Percentiles rank a stretch among this genome's conserved stretches.
Conservation (phyloP, 1,140 invertebrate genomes). For the Anoplophora glabripennis region DNA sequence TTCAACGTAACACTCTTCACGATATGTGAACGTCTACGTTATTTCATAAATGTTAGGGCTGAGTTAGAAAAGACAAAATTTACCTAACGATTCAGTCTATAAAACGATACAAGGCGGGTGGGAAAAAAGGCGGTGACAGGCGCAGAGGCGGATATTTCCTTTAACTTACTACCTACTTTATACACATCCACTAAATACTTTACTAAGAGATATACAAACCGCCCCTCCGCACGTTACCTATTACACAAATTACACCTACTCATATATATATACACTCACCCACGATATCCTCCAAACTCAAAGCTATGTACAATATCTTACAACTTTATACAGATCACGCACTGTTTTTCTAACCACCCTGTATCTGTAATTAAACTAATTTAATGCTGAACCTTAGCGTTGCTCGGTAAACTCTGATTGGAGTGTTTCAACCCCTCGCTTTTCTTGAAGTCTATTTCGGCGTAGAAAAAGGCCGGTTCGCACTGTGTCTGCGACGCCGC, state of each 20-base stretch:
- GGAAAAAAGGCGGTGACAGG: not conserved
- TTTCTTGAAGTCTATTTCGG: conserved; percentile 71
- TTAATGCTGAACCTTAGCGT: conserved; percentile 35
- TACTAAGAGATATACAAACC: not conserved
- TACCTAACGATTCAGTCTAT: conserved; percentile 17
- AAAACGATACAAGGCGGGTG: not conserved
- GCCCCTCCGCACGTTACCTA: not conserved
- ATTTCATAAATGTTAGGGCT: not conserved
- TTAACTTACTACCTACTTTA: not conserved
- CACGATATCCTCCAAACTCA: not conserved
- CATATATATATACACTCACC: not conserved
- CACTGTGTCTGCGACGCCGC: conserved; percentile 5
- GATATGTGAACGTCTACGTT: not conserved
- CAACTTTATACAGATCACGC: not conserved
- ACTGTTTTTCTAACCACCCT: not conserved
- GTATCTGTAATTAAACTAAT: conserved; percentile 2
- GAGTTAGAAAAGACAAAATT: conserved; percentile 21
- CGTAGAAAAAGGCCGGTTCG: conserved; percentile 59
- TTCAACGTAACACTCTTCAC: not conserved
- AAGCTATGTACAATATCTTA: conserved; percentile 8
- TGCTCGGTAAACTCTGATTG: conserved; percentile 12
- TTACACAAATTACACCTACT: not conserved
- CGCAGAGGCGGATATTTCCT: not conserved
- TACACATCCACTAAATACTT: conserved; percentile 5
- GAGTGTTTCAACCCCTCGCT: conserved; percentile 53